Evolutionary conservation across 2,888 invertebrate genomes (phyloP).

Genomic region (Ecdyonurus torrentis): DNA sequence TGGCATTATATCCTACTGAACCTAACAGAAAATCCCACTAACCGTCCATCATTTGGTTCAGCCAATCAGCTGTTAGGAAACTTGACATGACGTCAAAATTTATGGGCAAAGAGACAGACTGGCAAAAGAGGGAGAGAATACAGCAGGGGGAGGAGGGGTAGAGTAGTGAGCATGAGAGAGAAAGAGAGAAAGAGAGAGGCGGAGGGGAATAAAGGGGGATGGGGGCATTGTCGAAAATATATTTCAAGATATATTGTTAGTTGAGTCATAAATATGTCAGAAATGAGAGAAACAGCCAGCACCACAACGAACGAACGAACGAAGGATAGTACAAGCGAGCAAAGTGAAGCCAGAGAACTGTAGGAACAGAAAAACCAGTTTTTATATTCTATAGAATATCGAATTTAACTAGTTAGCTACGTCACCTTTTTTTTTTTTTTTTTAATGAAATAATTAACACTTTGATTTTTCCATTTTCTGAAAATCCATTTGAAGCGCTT

Average conservation of each 20-base stretch:
- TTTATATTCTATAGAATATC: not conserved
- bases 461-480: too few species aligned
- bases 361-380: not conserved
- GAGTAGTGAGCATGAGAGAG: not conserved
- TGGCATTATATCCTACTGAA: constrained; percentile 4
- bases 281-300: constrained; percentile 4
- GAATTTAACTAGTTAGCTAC: not conserved
- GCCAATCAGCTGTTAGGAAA: constrained; percentile 1
- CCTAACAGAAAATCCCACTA: constrained; percentile 3
- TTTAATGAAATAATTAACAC: not conserved
- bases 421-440: not conserved
- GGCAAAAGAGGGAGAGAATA: constrained; percentile 3
- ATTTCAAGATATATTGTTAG: constrained; percentile 4
- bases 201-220: not conserved
- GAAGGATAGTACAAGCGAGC: not conserved
- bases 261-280: constrained; percentile 3
- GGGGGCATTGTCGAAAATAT: constrained; percentile 4
- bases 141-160: not conserved
- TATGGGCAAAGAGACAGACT: constrained; percentile 4
- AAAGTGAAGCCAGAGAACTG: not conserved
- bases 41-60: constrained; percentile 2
- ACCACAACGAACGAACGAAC: not conserved
- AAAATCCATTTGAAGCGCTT: too few species aligned
- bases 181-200: not conserved
- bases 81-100: constrained; percentile 4